phyloP scores from a whole-genome alignment of 2,797 vertebrate species.

The Buceros bicornis region DNA sequence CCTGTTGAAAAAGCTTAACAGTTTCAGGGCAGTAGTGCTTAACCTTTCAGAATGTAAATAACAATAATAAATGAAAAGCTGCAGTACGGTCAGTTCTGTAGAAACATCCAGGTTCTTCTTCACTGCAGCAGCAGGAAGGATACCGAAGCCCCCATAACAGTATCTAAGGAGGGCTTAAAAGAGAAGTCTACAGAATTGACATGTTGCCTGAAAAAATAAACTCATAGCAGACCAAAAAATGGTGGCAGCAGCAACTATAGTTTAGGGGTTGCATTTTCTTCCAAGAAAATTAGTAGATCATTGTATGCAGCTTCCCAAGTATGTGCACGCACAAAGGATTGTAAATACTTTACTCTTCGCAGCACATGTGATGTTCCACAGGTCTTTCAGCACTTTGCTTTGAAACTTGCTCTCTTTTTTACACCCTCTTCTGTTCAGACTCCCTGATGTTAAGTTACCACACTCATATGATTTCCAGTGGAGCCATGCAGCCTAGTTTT shows the following conservation, averaged over 20 bases:
- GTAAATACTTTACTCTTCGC: not conserved
- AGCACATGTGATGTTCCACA: not conserved
- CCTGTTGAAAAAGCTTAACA: not conserved
- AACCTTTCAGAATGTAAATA: not conserved
- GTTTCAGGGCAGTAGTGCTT: not conserved
- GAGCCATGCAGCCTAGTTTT: not conserved
- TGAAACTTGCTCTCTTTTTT: not conserved
- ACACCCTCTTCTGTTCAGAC: not conserved
- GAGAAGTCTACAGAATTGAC: not conserved
- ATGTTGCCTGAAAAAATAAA: not conserved
- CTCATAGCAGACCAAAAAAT: not conserved
- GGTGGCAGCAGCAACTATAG: not conserved
- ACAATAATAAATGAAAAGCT: not conserved
- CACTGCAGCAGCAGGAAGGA: not conserved
- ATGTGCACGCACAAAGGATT: not conserved
- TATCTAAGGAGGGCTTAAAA: not conserved
- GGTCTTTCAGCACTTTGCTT: constrained; percentile 22
- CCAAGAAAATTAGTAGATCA: not conserved
- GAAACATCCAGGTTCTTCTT: not conserved
- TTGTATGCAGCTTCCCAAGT: not conserved
- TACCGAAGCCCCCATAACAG: not conserved
- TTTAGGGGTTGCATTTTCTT: not conserved
- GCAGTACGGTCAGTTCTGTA: not conserved
- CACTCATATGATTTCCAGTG: not conserved
- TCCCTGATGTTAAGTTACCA: not conserved